These are phyloP conservation scores for Kuschelorhynchus macadamiae DNA, from an alignment of 2,888 invertebrate genomes.

Conservation along the genomic window DNA sequence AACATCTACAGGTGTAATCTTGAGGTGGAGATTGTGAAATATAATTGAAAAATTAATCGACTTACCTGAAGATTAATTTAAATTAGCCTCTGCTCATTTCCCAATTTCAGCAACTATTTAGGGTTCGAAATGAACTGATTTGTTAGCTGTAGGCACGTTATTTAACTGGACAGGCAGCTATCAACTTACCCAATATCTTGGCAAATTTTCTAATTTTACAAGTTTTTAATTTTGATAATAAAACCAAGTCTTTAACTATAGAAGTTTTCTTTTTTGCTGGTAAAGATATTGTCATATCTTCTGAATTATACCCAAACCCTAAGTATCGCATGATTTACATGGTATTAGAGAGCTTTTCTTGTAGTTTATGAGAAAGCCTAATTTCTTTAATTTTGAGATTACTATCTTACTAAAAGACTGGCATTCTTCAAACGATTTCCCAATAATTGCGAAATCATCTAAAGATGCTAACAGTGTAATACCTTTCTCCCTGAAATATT, in stretches of 20 bases:
- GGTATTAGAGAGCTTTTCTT: not conserved
- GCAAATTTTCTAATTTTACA: constrained; percentile 19
- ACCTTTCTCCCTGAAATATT: not conserved
- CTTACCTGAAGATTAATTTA: too few species aligned
- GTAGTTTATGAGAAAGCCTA: not conserved
- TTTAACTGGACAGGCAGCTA: constrained; percentile 20
- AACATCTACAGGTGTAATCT: too few species aligned
- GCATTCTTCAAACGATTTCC: too few species aligned
- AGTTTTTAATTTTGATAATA: not conserved
- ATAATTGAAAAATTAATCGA: too few species aligned
- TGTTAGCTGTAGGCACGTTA: constrained; percentile 22
- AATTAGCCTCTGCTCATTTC: too few species aligned
- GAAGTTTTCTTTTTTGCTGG: not conserved
- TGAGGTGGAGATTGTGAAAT: too few species aligned
- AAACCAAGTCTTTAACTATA: not conserved
- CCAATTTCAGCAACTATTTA: too few species aligned
- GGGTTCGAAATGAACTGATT: too few species aligned
- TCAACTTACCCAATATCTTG: constrained; percentile 6
- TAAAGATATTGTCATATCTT: not conserved
- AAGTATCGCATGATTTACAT: not conserved
- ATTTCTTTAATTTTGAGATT: not conserved
- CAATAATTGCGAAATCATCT: too few species aligned
- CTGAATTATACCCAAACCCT: not conserved
- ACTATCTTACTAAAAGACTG: not conserved
- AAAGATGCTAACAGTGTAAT: too few species aligned